phyloP scores from a whole-genome alignment of 1,140 invertebrate species.

The Anthonomus grandis region DNA sequence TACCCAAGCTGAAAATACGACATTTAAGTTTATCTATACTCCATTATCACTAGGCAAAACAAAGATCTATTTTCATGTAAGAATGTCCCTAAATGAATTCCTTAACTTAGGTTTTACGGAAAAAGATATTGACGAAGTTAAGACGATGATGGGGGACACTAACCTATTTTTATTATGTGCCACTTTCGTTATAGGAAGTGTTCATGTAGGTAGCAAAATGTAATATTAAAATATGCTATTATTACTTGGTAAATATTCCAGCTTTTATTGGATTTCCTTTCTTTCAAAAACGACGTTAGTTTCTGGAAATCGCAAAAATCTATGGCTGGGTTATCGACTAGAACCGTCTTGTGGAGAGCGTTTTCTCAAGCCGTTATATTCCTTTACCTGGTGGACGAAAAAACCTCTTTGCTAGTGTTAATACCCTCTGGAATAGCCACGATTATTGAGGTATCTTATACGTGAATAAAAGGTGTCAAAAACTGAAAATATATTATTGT shows the following conservation, averaged over 20 bases:
- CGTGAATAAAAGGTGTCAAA: too few relatives aligned
- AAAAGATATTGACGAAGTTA: conserved; percentile 95
- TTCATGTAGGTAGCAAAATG: conserved; percentile 74
- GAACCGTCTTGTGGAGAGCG: conserved; percentile 88
- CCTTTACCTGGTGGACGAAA: conserved; percentile 88
- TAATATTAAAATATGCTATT: conserved; percentile 12
- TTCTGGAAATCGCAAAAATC: conserved; percentile 87
- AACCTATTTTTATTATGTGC: conserved; percentile 89
- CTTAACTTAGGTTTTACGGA: conserved; percentile 78
- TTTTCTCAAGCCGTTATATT: conserved; percentile 94
- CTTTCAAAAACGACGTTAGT: conserved; percentile 96
- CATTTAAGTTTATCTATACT: conserved; percentile 59
- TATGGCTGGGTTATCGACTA: conserved; percentile 84
- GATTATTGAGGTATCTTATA: conserved; percentile 72
- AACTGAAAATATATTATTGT: too few relatives aligned
- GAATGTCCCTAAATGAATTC: conserved; percentile 73
- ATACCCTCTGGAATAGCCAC: conserved; percentile 82
- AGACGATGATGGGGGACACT: conserved; percentile 93
- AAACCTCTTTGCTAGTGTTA: conserved; percentile 86
- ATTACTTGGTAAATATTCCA: conserved; percentile 52
- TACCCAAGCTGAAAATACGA: conserved; percentile 55
- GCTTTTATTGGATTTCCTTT: conserved; percentile 93
- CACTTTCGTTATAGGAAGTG: conserved; percentile 87
- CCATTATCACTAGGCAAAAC: conserved; percentile 69
- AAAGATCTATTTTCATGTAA: conserved; percentile 75